phyloP scores from a whole-genome alignment of 2,888 invertebrate genomes.

The Hoplodrina blanda region DNA sequence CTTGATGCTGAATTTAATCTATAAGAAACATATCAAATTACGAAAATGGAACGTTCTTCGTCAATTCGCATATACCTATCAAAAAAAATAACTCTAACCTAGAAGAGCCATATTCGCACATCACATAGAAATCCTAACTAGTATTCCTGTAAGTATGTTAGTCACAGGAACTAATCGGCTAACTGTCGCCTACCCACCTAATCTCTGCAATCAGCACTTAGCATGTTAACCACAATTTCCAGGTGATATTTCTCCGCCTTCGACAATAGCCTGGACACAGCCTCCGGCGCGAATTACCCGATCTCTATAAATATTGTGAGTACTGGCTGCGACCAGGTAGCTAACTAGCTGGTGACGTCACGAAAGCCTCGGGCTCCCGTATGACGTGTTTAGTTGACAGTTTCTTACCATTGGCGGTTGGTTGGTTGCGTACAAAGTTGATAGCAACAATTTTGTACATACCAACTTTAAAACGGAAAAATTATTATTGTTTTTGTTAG shows the following conservation, averaged over 20 bases:
- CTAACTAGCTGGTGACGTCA: constrained; percentile 56
- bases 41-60: too few species aligned
- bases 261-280: constrained; percentile 42
- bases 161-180: constrained; percentile 36
- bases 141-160: constrained; percentile 6
- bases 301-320: constrained; percentile 66
- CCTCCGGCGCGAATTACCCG: constrained; percentile 51
- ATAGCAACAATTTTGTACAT: neutral
- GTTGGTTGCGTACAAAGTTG: neutral
- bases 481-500: too few species aligned
- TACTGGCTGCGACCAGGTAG: constrained; percentile 62
- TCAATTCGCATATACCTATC: too few species aligned
- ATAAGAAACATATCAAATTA: too few species aligned
- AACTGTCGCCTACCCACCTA: constrained; percentile 26
- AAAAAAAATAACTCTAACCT: neutral
- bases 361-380: constrained; percentile 32
- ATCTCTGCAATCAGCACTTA: constrained; percentile 49
- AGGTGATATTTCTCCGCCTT: constrained; percentile 44
- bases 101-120: neutral
- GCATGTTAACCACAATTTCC: constrained; percentile 28
- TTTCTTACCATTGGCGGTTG: constrained; percentile 32
- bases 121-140: constrained; percentile 1
- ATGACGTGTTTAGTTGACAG: constrained; percentile 54
- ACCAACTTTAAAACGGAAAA: too few species aligned
- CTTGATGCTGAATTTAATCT: too few species aligned